Base-by-base conservation (phyloP, 2,888 invertebrate genomes). In the Spisula solida region DNA sequence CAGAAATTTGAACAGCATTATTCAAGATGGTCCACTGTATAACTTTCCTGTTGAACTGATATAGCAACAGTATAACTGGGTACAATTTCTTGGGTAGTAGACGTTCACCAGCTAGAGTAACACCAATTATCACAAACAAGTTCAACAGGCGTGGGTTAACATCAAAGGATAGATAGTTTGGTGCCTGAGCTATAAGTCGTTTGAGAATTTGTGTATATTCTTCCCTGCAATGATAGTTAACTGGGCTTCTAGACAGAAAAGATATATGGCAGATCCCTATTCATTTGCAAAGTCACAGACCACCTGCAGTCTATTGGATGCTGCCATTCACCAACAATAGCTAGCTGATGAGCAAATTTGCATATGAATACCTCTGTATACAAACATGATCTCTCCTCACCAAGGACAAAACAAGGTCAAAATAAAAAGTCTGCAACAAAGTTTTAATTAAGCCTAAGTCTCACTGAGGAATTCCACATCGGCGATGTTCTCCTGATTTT, bases 91-190 rank as follows among this genome's bases (percentile, higher is more conserved):
- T 34, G 31, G 75, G 16, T 75, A 2, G 29, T 18, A 75, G 29
- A 34, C 12, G 75, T 16, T 31, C 18, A 16, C 75, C 75, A 75
- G 10, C 29, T 31, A 75, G 75, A 12, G 18, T 31, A 16, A 25
- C 75, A 18, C 25, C 31, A 12, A 75, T 0, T 25, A 75, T 75
- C 34, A 75, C 75, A 16, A 75, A 75, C 12, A 75, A 31, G 31
- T 75, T 34, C 75, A 75, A 75, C 34, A 75, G 2, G 18, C 75
- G 75, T 75, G 75, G 75, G 31, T 75, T 75, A 75, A 75, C 75
- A 75, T 75, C 75, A 75, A 75, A 75, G 1, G 75, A 75, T 5
- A 75, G 34, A 31, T 5, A 14, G 12, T 10, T 75, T 18, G 75
- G 75, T 1, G 16, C 75, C 34, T 34, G 29, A 18, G 34, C 75